A percentile compares a stretch with the other conserved stretches of the same genome.
Evolutionary conservation across 2,888 invertebrate genomes (phyloP).

Genomic region (Nysson spinosus): DNA sequence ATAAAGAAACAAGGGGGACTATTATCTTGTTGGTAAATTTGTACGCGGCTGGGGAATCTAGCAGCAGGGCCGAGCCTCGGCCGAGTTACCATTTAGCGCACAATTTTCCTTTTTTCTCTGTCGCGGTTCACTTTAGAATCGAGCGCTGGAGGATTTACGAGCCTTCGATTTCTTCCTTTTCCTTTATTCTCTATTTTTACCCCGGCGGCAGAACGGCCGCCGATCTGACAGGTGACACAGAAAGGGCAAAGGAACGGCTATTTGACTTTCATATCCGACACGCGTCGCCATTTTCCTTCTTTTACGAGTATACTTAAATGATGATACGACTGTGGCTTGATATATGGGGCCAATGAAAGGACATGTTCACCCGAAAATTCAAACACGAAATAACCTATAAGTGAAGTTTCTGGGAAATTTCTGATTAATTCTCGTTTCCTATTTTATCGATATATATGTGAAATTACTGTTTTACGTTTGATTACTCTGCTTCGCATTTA

Average conservation of each 20-base stretch:
- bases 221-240: constrained; percentile 1
- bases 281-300: constrained; percentile 19
- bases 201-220: background rate
- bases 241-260: constrained; percentile 10
- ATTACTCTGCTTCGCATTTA: too few species aligned
- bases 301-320: background rate
- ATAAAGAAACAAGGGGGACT: too few species aligned
- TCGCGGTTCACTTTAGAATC: constrained; percentile 20
- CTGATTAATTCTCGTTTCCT: too few species aligned
- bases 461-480: too few species aligned
- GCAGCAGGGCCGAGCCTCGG: constrained; percentile 24
- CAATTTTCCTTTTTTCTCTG: constrained; percentile 29
- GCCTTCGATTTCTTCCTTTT: constrained; percentile 11
- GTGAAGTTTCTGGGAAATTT: too few species aligned
- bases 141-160: constrained; percentile 37
- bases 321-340: constrained; percentile 4
- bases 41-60: constrained; percentile 54
- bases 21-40: constrained; percentile 62
- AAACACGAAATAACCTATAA: too few species aligned
- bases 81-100: constrained; percentile 43
- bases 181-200: background rate
- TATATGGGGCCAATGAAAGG: constrained; percentile 2
- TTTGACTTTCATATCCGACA: constrained; percentile 53
- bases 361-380: background rate
- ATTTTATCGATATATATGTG: too few species aligned